These are phyloP conservation scores for Odontocolon sp. DNA, from an alignment of 2,888 invertebrate genomes.

Conservation along the genomic window DNA sequence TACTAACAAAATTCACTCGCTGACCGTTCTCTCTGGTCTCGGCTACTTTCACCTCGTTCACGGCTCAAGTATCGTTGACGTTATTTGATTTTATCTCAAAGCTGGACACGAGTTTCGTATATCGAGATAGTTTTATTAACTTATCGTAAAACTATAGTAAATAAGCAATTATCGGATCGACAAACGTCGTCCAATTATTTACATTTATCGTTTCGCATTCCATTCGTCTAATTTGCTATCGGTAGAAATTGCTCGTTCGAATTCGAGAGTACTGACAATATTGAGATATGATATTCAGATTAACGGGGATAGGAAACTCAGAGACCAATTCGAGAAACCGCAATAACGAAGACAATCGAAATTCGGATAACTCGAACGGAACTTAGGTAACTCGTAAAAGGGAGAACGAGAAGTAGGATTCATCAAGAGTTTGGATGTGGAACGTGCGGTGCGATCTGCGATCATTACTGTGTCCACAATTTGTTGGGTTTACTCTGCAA, in stretches of 20 bases:
- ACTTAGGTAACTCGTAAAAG: not conserved
- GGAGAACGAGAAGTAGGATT: not conserved
- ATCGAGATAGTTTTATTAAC: not conserved
- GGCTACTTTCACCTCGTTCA: not conserved
- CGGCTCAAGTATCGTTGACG: not conserved
- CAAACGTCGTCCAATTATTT: not conserved
- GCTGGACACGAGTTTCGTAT: not conserved
- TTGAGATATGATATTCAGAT: not conserved
- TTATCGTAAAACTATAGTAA: not conserved
- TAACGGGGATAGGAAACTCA: not conserved
- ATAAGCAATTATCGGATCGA: slow-evolving; percentile 11
- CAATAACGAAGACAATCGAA: not conserved
- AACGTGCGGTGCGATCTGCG: not conserved
- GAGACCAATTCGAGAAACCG: not conserved
- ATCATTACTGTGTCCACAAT: not conserved
- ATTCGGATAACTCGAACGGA: not conserved
- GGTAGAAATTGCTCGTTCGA: not conserved
- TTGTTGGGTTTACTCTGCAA: not conserved
- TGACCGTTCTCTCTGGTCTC: not conserved
- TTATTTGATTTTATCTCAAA: slow-evolving; percentile 1
- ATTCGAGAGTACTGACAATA: not conserved
- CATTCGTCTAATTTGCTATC: not conserved
- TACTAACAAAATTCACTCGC: not conserved
- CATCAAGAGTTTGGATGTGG: not conserved
- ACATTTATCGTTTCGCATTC: too few species aligned